Evolutionary conservation across 1,140 invertebrate species (phyloP).

Genomic region (Bombus ignitus): DNA sequence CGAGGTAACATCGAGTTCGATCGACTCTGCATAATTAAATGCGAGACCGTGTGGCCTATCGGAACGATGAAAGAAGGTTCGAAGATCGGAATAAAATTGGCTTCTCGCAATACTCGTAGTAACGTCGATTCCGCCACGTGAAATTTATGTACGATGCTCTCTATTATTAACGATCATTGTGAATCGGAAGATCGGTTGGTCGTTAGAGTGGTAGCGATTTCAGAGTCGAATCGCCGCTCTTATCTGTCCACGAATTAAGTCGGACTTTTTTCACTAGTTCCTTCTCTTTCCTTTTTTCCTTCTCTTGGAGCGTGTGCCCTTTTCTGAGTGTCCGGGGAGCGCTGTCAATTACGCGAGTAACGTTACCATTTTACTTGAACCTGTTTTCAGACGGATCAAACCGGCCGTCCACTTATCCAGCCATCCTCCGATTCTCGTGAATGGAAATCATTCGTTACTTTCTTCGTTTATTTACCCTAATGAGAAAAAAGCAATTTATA

Average conservation of each 20-base stretch:
- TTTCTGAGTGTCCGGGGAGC: neutral
- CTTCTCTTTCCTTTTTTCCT: neutral
- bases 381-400: neutral
- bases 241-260: slow-evolving; percentile 25
- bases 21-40: neutral
- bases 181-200: neutral
- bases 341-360: slow-evolving; percentile 3
- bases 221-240: neutral
- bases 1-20: neutral
- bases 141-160: slow-evolving; percentile 1
- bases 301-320: neutral
- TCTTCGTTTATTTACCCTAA: slow-evolving; percentile 15
- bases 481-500: neutral
- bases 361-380: neutral
- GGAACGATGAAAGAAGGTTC: neutral
- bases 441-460: slow-evolving; percentile 33
- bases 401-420: slow-evolving; percentile 18
- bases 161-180: slow-evolving; percentile 6
- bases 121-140: neutral
- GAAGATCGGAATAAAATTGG: neutral
- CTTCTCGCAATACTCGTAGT: no score
- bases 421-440: slow-evolving; percentile 6
- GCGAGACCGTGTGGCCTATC: neutral
- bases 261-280: neutral
- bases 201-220: neutral